These are phyloP conservation scores for Pyrrhia umbra DNA, from an alignment of 2,888 invertebrate species.

Conservation along the genomic window DNA sequence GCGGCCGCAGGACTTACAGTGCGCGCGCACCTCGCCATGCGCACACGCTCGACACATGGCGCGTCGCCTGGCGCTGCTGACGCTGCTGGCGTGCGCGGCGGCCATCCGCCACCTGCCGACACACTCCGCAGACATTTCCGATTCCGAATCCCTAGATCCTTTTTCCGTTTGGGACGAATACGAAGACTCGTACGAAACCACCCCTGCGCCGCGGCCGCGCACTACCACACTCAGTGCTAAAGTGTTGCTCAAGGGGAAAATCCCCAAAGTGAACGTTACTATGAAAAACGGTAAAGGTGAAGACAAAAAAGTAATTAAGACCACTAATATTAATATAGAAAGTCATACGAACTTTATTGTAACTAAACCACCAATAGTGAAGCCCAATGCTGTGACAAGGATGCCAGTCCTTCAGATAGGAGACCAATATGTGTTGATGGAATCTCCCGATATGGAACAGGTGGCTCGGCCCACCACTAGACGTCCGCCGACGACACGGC, in stretches of 20 bases:
- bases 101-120: slow-evolving; percentile 74
- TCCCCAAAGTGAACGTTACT: slow-evolving; percentile 80
- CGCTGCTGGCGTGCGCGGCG: slow-evolving; percentile 82
- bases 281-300: slow-evolving; percentile 77
- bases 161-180: slow-evolving; percentile 82
- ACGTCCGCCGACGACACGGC: slow-evolving; percentile 65
- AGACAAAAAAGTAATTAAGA: slow-evolving; percentile 80
- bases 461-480: slow-evolving; percentile 62
- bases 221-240: slow-evolving; percentile 76
- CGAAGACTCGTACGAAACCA: slow-evolving; percentile 78
- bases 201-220: slow-evolving; percentile 69
- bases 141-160: slow-evolving; percentile 80
- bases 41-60: slow-evolving; percentile 88
- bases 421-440: slow-evolving; percentile 74
- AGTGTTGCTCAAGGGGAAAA: slow-evolving; percentile 80
- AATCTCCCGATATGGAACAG: slow-evolving; percentile 63
- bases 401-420: slow-evolving; percentile 67
- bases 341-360: slow-evolving; percentile 86
- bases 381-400: slow-evolving; percentile 62
- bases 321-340: slow-evolving; percentile 85
- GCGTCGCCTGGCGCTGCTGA: slow-evolving; percentile 89
- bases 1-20: slow-evolving; percentile 78
- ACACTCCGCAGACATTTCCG: slow-evolving; percentile 67
- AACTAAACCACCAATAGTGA: slow-evolving; percentile 74
- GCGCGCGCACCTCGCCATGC: slow-evolving; percentile 89